A percentile compares a stretch with the other conserved stretches of the same genome.
These are phyloP conservation scores for Lates japonicus DNA, from an alignment of 2,797 vertebrate genomes.

Conservation along the genomic window DNA sequence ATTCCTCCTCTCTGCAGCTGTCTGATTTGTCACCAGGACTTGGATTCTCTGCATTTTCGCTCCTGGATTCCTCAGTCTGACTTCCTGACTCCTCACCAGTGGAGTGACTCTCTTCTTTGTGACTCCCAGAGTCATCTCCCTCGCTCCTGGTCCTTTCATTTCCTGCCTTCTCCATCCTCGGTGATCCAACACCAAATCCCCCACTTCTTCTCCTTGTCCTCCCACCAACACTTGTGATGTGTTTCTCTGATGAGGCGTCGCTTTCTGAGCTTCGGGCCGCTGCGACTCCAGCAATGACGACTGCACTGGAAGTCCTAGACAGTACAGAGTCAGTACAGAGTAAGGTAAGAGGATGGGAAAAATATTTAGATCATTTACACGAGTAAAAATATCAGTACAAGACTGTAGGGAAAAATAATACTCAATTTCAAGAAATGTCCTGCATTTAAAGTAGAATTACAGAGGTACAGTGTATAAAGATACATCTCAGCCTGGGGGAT, in stretches of 20 bases:
- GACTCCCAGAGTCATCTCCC: constrained; percentile 16
- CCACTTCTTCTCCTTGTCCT: constrained; percentile 37
- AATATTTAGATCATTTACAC: background rate
- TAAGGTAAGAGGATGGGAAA: background rate
- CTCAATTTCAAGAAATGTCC: background rate
- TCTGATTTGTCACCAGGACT: constrained; percentile 29
- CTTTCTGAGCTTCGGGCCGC: constrained; percentile 40
- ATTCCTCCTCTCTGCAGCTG: constrained; percentile 35
- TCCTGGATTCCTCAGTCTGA: background rate
- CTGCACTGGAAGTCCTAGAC: constrained; percentile 31
- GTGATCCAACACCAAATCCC: constrained; percentile 13
- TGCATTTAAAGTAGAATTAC: background rate
- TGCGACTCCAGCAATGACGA: constrained; percentile 5
- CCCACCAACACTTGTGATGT: constrained; percentile 11
- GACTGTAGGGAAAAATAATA: background rate
- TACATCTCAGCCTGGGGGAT: background rate
- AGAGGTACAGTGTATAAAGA: background rate
- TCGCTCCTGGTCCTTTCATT: constrained; percentile 15
- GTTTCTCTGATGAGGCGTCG: constrained; percentile 39
- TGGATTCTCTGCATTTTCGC: constrained; percentile 17
- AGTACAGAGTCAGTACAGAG: background rate
- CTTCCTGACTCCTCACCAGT: constrained; percentile 22
- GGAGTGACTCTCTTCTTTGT: constrained; percentile 9
- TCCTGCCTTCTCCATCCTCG: background rate
- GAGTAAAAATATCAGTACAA: background rate